Conservation (phyloP, 2,113 vertebrate genomes). For the Aspidoscelis tigris region DNA sequence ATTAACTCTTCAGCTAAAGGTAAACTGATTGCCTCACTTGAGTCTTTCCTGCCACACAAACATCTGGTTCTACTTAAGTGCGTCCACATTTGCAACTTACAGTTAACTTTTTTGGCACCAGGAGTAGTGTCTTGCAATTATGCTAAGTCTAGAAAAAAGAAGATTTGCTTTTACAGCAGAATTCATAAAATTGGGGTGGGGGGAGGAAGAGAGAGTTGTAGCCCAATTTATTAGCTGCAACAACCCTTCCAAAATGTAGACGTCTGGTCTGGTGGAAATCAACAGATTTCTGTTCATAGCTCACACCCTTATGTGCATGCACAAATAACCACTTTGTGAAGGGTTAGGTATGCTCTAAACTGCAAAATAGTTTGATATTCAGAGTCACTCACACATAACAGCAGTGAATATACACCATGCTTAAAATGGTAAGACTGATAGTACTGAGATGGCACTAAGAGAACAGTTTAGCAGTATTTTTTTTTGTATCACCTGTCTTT, state of each 20-base stretch:
- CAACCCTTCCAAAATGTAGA: conserved; percentile 79
- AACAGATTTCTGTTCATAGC: conserved; percentile 77
- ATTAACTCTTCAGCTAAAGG: conserved; percentile 70
- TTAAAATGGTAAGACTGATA: conserved; percentile 41
- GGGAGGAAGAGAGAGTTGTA: conserved; percentile 58
- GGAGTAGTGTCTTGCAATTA: conserved; percentile 79
- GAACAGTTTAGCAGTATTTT: neutral
- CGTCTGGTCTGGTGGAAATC: conserved; percentile 81
- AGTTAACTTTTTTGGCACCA: conserved; percentile 81
- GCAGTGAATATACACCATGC: neutral
- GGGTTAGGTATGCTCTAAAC: conserved; percentile 65
- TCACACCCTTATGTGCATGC: neutral
- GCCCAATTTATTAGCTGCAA: conserved; percentile 83
- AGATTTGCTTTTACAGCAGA: conserved; percentile 81
- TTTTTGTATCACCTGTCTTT: conserved; percentile 37
- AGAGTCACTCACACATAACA: conserved; percentile 35
- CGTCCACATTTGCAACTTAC: conserved; percentile 79
- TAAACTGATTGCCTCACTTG: conserved; percentile 62
- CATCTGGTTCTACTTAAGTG: conserved; percentile 82
- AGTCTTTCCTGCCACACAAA: conserved; percentile 64
- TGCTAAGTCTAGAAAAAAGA: conserved; percentile 75
- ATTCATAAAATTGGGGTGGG: conserved; percentile 70
- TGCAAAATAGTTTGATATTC: conserved; percentile 69
- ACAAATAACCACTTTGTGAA: conserved; percentile 62
- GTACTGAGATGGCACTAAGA: neutral